Evolutionary conservation across 2,888 invertebrate genomes (phyloP).

Genomic region (Pecten maximus): DNA sequence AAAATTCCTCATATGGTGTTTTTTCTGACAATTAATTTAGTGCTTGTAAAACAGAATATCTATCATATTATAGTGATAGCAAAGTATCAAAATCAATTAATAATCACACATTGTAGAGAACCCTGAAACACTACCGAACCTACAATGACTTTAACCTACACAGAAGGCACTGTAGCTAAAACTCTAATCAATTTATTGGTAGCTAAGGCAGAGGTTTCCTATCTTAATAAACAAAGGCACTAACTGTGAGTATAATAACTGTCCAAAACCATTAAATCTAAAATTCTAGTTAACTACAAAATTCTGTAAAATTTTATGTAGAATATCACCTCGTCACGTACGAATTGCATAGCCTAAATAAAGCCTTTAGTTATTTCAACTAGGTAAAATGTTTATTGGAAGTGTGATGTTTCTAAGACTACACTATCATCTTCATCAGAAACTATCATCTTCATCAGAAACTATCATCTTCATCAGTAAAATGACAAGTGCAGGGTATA

Average conservation of each 20-base stretch:
- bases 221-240: not conserved
- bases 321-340: not conserved
- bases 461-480: too few relatives aligned
- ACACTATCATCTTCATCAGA: too few relatives aligned
- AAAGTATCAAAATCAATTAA: not conserved
- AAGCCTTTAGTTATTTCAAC: too few relatives aligned
- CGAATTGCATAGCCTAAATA: not conserved
- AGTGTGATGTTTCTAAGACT: too few relatives aligned
- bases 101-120: not conserved
- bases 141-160: not conserved
- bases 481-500: too few relatives aligned
- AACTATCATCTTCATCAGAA: too few relatives aligned
- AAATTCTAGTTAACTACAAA: not conserved
- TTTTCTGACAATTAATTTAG: too few relatives aligned
- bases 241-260: not conserved
- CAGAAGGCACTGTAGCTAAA: not conserved
- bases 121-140: not conserved
- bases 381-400: too few relatives aligned
- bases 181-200: not conserved
- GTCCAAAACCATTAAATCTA: not conserved
- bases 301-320: not conserved
- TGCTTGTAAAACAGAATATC: not conserved
- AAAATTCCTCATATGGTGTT: too few relatives aligned
- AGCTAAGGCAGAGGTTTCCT: not conserved
- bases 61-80: not conserved